Percentiles rank a stretch among this genome's conserved stretches.
Conservation (phyloP, 2,888 invertebrate species). For the Caradrina kadenii region DNA sequence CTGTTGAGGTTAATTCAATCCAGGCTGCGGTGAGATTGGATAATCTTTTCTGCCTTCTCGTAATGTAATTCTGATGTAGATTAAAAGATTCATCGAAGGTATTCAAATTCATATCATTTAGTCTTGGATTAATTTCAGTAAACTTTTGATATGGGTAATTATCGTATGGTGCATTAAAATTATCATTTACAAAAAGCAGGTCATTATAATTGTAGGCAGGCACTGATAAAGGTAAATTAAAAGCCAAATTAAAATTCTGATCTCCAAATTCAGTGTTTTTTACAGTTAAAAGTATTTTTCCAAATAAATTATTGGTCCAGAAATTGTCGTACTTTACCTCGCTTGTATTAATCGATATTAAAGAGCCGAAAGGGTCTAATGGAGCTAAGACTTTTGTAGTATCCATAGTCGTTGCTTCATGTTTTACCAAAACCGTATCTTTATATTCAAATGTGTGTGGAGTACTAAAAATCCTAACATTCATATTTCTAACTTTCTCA, state of each 20-base stretch:
- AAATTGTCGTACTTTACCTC: conserved; percentile 1
- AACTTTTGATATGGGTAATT: conserved; percentile 16
- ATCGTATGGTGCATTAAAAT: not conserved
- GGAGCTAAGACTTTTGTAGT: too few relatives aligned
- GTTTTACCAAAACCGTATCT: not conserved
- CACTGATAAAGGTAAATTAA: conserved; percentile 37
- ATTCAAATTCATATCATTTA: not conserved
- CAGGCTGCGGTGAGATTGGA: not conserved
- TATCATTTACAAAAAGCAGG: conserved; percentile 2
- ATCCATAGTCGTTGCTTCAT: not conserved
- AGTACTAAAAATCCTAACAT: conserved; percentile 40
- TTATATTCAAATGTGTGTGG: not conserved
- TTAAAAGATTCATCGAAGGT: not conserved
- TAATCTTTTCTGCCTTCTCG: conserved; percentile 8
- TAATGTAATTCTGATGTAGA: not conserved
- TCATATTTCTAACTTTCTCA: conserved; percentile 23
- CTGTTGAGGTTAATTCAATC: not conserved
- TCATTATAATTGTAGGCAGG: too few relatives aligned
- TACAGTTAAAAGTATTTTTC: conserved; percentile 42
- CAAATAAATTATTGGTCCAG: conserved; percentile 4
- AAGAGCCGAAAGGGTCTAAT: not conserved
- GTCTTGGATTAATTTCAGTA: not conserved
- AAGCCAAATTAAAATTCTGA: conserved; percentile 33
- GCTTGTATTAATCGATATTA: conserved; percentile 32
- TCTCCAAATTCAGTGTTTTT: conserved; percentile 24